Conservation (phyloP, 2,797 vertebrate species). For the Acipenser transmontanus region DNA sequence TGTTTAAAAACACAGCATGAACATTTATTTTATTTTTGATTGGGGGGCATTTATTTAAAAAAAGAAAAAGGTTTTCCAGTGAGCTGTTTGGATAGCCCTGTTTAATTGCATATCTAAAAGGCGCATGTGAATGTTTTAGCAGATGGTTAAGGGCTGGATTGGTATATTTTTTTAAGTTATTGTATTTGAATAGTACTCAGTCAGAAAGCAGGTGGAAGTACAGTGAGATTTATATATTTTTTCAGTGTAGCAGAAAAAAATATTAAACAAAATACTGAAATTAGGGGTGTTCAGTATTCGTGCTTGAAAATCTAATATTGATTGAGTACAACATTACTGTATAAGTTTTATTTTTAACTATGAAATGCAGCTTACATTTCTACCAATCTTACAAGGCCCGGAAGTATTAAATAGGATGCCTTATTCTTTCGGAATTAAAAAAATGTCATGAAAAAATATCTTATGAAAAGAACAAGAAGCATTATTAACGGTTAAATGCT, state of each 20-base stretch:
- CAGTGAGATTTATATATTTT: slow-evolving; percentile 12
- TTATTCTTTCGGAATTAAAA: no score
- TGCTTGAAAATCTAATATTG: slow-evolving; percentile 13
- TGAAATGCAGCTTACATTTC: slow-evolving; percentile 29
- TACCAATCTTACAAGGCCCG: no score
- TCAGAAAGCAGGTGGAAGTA: slow-evolving; percentile 32
- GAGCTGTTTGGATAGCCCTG: slow-evolving; percentile 36
- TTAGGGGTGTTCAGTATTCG: slow-evolving; percentile 17
- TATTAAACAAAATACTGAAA: slow-evolving; percentile 8
- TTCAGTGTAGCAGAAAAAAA: not conserved
- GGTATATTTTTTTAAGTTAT: slow-evolving; percentile 51
- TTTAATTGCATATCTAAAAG: slow-evolving; percentile 45
- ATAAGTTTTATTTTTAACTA: slow-evolving; percentile 22
- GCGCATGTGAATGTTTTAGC: slow-evolving; percentile 68
- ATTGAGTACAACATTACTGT: slow-evolving; percentile 13
- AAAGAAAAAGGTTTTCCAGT: slow-evolving; percentile 23
- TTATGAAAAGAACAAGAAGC: no score
- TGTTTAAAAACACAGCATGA: slow-evolving; percentile 31
- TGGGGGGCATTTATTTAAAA: slow-evolving; percentile 28
- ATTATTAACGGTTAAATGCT: not conserved
- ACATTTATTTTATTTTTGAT: slow-evolving; percentile 32
- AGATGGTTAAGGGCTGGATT: slow-evolving; percentile 59
- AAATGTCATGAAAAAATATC: no score
- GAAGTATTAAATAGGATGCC: no score
- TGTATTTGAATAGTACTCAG: slow-evolving; percentile 37